A percentile compares a stretch with the other conserved stretches of the same genome.
Evolutionary conservation across 2,888 invertebrate species (phyloP).

Genomic region (Drosophila lacicola): DNA sequence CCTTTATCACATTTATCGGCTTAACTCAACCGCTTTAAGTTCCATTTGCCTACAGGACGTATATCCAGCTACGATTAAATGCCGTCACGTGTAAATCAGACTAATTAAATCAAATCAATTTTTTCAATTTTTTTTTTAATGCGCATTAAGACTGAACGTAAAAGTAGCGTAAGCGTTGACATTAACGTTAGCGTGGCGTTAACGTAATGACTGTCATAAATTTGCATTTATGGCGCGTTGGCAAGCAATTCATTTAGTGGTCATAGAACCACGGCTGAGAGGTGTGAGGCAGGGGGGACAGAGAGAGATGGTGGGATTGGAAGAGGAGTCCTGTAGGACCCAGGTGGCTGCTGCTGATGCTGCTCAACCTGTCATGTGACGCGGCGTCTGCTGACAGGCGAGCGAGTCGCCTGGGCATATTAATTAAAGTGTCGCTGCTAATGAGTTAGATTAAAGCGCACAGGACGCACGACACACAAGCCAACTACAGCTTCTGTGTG

Average conservation of each 20-base stretch:
- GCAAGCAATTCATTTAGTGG: slow-evolving; percentile 58
- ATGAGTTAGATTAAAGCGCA: slow-evolving; percentile 72
- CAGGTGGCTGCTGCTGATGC: slow-evolving; percentile 15
- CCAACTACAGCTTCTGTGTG: slow-evolving; percentile 1
- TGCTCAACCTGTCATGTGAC: slow-evolving; percentile 44
- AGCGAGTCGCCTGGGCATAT: slow-evolving; percentile 44
- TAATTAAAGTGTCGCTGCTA: slow-evolving; percentile 75
- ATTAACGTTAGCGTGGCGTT: slow-evolving; percentile 36
- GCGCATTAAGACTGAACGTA: slow-evolving; percentile 56
- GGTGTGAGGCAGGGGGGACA: background rate
- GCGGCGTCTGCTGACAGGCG: slow-evolving; percentile 14
- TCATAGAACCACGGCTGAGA: slow-evolving; percentile 19
- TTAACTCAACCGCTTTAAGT: too few relatives aligned
- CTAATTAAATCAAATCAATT: slow-evolving; percentile 65
- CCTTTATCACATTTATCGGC: too few relatives aligned
- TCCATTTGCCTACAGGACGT: too few relatives aligned
- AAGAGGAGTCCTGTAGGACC: background rate
- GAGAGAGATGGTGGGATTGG: too few relatives aligned
- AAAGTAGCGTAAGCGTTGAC: slow-evolving; percentile 43
- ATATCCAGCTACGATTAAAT: background rate
- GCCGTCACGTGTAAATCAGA: slow-evolving; percentile 47
- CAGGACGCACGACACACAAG: slow-evolving; percentile 11
- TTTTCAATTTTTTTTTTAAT: slow-evolving; percentile 41
- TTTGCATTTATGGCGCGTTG: slow-evolving; percentile 67
- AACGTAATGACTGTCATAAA: slow-evolving; percentile 71